Evolutionary conservation across 1,140 invertebrate species (phyloP).

Genomic region (Drosophila lini): DNA sequence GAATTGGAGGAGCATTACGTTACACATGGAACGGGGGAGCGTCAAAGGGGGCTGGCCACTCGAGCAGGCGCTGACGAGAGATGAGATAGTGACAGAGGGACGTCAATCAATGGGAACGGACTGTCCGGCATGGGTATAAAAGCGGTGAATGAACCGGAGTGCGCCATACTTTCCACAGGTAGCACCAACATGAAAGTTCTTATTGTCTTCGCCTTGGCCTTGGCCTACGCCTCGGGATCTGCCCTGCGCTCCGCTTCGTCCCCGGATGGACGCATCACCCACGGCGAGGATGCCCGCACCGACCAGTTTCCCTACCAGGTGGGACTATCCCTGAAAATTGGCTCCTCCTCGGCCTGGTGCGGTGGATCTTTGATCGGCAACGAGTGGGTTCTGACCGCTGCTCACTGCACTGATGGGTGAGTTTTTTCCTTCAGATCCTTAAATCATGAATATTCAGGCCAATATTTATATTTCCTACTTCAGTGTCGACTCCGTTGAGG

Average conservation of each 20-base stretch:
- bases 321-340: slow-evolving; percentile 73
- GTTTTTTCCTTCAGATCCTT: neutral
- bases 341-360: slow-evolving; percentile 79
- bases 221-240: slow-evolving; percentile 66
- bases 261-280: slow-evolving; percentile 70
- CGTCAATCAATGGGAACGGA: slow-evolving; percentile 11
- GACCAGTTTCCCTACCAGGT: slow-evolving; percentile 84
- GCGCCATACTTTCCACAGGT: slow-evolving; percentile 46
- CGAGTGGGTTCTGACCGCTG: slow-evolving; percentile 86
- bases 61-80: slow-evolving; percentile 20
- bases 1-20: slow-evolving; percentile 30
- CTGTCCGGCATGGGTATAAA: slow-evolving; percentile 37
- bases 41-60: slow-evolving; percentile 30
- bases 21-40: slow-evolving; percentile 26
- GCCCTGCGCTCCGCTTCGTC: slow-evolving; percentile 34
- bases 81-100: slow-evolving; percentile 34
- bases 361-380: slow-evolving; percentile 86
- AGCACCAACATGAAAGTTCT: slow-evolving; percentile 72
- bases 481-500: slow-evolving; percentile 62
- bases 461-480: neutral
- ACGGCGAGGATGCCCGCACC: slow-evolving; percentile 67
- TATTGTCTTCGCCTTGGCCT: slow-evolving; percentile 69
- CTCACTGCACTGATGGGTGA: slow-evolving; percentile 85
- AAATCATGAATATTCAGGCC: neutral
- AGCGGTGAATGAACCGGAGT: neutral